Evolutionary conservation across 2,888 invertebrate genomes (phyloP).

Genomic region (Dendrolimus pini): DNA sequence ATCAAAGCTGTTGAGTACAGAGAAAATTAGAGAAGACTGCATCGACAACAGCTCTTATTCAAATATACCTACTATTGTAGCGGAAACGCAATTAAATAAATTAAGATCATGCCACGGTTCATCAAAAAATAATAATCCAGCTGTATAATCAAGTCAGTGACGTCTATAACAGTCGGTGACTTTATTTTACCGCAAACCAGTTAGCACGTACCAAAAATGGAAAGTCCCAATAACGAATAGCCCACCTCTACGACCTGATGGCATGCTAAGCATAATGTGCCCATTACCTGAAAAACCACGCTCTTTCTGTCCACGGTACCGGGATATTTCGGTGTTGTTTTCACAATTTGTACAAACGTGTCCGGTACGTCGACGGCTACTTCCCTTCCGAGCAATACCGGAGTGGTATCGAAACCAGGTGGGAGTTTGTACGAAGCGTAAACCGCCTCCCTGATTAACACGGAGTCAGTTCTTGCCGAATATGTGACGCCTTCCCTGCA

Average conservation of each 20-base stretch:
- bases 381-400: conserved; percentile 73
- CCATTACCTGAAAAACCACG: conserved; percentile 65
- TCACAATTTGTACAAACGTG: conserved; percentile 89
- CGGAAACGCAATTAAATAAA: too few species aligned
- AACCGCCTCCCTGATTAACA: conserved; percentile 64
- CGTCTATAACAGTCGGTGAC: too few species aligned
- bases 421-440: conserved; percentile 68
- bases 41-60: too few species aligned
- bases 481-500: conserved; percentile 65
- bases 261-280: conserved; percentile 43
- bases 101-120: too few species aligned
- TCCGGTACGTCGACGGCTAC: conserved; percentile 94
- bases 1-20: too few species aligned
- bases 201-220: not conserved
- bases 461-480: conserved; percentile 70
- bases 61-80: too few species aligned
- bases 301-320: conserved; percentile 75
- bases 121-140: too few species aligned
- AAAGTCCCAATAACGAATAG: conserved; percentile 5
- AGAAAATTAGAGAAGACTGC: too few species aligned
- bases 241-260: conserved; percentile 20
- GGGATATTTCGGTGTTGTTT: conserved; percentile 83
- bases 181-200: not conserved
- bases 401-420: conserved; percentile 67
- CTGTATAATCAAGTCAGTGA: too few species aligned